A percentile compares a stretch with the other conserved stretches of the same genome.
phyloP scores from a whole-genome alignment of 2,113 vertebrate genomes.

The Cichladusa arquata region DNA sequence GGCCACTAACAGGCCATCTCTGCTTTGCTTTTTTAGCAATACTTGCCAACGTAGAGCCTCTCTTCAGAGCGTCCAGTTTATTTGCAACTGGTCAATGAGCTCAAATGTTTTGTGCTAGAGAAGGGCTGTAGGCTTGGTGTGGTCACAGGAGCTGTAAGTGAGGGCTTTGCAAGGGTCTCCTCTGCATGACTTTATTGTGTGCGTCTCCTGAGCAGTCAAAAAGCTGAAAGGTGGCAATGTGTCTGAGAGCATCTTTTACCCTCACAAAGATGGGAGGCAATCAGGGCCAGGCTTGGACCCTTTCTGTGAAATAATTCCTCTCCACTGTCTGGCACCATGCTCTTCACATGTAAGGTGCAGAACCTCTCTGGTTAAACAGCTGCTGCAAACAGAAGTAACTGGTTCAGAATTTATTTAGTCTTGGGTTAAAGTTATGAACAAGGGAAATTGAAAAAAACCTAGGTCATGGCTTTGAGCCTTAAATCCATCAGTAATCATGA shows the following conservation, averaged over 20 bases:
- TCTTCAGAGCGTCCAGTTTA: not conserved
- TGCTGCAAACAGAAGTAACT: not conserved
- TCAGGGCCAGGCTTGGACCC: not conserved
- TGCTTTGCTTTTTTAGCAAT: not conserved
- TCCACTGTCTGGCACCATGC: not conserved
- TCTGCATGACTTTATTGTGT: not conserved
- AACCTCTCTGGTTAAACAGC: accelerated
- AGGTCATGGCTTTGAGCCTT: not conserved
- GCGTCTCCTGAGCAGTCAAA: not conserved
- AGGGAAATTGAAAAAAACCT: not conserved
- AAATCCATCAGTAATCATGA: not conserved
- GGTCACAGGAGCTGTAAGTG: not conserved
- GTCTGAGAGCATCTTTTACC: not conserved
- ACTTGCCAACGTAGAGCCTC: not conserved
- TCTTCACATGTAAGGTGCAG: not conserved
- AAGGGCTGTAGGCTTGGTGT: not conserved
- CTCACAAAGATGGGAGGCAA: not conserved
- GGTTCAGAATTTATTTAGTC: not conserved
- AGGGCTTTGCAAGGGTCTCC: not conserved
- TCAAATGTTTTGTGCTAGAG: not conserved
- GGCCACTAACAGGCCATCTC: not conserved
- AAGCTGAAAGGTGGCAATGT: not conserved
- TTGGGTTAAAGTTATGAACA: not conserved
- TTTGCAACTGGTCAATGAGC: not conserved
- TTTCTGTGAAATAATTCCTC: not conserved